phyloP scores from a whole-genome alignment of 2,888 invertebrate species.

The Malthinus seriepunctatus region DNA sequence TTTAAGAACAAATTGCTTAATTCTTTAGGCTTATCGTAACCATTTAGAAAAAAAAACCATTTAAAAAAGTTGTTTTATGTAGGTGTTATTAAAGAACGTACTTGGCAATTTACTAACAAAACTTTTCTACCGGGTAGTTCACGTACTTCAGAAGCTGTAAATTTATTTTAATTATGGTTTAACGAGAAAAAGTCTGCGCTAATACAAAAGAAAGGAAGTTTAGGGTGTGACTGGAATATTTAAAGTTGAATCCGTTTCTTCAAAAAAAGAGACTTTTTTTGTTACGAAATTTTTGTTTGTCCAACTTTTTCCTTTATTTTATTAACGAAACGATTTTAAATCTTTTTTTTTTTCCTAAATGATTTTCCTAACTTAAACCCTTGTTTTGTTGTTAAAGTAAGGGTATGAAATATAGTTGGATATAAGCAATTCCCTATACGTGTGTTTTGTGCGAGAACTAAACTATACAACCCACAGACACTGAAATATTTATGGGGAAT shows the following conservation, averaged over 20 bases:
- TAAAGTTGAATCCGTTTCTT: conserved; percentile 27
- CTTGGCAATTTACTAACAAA: conserved; percentile 39
- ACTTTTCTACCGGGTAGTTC: conserved; percentile 28
- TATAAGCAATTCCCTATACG: too few species aligned
- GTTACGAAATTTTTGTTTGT: conserved; percentile 3
- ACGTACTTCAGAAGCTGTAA: conserved; percentile 41
- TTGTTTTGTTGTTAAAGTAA: too few species aligned
- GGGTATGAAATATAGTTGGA: too few species aligned
- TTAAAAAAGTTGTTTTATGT: conserved; percentile 33
- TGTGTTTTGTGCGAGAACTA: too few species aligned
- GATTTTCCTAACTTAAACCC: too few species aligned
- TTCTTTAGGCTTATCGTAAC: conserved; percentile 40
- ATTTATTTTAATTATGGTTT: conserved; percentile 53
- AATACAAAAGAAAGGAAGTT: conserved; percentile 47
- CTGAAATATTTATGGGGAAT: too few species aligned
- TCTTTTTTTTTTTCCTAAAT: too few species aligned
- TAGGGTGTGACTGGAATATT: conserved; percentile 44
- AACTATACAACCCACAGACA: too few species aligned
- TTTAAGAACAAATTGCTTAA: conserved; percentile 40
- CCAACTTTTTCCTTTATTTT: not conserved
- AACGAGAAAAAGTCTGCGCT: conserved; percentile 49
- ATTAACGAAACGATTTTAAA: too few species aligned
- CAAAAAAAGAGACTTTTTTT: conserved; percentile 9
- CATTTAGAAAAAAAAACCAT: conserved; percentile 30
- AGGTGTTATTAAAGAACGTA: conserved; percentile 32